A percentile compares a stretch with the other conserved stretches of the same genome.
phyloP scores from a whole-genome alignment of 2,113 vertebrate species.

The Daphoenositta chrysoptera region DNA sequence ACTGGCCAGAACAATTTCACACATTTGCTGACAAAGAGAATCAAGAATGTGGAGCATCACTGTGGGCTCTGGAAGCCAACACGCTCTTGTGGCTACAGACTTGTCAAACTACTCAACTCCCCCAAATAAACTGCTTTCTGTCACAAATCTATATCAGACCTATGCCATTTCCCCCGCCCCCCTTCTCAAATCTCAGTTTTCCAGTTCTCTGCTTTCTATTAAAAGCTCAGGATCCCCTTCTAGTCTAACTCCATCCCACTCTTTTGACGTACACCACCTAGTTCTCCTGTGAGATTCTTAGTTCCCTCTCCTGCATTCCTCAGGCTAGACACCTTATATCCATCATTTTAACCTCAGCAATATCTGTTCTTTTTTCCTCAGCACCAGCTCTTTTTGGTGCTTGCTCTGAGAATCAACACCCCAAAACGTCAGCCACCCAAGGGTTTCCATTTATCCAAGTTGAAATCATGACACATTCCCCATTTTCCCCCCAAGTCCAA shows the following conservation, averaged over 20 bases:
- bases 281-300: neutral
- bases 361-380: rapidly evolving
- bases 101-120: neutral
- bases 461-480: neutral
- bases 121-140: neutral
- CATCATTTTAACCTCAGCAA: neutral
- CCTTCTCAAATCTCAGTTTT: neutral
- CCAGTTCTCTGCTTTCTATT: neutral
- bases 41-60: neutral
- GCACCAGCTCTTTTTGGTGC: neutral
- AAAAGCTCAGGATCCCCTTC: neutral
- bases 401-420: neutral
- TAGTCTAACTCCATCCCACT: neutral
- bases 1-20: neutral
- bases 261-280: neutral
- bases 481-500: neutral
- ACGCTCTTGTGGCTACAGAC: neutral
- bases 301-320: neutral
- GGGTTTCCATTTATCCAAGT: neutral
- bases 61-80: neutral
- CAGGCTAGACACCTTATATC: neutral
- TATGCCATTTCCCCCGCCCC: rapidly evolving
- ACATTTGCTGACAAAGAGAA: neutral
- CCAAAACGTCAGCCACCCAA: neutral
- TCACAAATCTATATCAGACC: rapidly evolving